Evolutionary conservation across 2,888 invertebrate genomes (phyloP).

Genomic region (Cataglyphis altisquamis): DNA sequence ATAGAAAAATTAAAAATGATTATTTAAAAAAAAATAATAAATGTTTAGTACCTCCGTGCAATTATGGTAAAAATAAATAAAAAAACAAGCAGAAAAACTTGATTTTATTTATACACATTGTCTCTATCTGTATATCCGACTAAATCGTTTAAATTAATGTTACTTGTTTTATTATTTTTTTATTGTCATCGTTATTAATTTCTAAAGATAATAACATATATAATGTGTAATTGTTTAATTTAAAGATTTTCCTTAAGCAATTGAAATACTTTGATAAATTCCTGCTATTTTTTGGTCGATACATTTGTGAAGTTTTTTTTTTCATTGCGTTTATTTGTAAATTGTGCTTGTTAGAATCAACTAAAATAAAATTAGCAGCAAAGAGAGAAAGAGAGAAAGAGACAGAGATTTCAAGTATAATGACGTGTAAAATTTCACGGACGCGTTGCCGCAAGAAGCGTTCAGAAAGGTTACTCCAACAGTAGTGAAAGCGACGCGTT

Average conservation of each 20-base stretch:
- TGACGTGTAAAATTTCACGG: slow-evolving; percentile 63
- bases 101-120: neutral
- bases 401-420: slow-evolving; percentile 25
- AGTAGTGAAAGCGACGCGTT: slow-evolving; percentile 68
- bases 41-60: neutral
- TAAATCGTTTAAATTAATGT: neutral
- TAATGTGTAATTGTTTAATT: neutral
- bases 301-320: slow-evolving; percentile 8
- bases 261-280: slow-evolving; percentile 43
- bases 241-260: neutral
- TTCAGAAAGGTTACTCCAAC: slow-evolving; percentile 58
- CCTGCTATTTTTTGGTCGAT: slow-evolving; percentile 25
- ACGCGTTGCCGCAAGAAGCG: slow-evolving; percentile 30
- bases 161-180: neutral
- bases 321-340: slow-evolving; percentile 1
- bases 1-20: neutral
- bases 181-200: neutral
- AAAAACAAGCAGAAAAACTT: neutral
- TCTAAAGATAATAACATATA: slow-evolving; percentile 17
- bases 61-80: neutral
- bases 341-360: slow-evolving; percentile 21
- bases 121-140: neutral
- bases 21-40: neutral
- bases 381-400: slow-evolving; percentile 13
- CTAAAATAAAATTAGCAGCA: slow-evolving; percentile 37